These are phyloP conservation scores for Arctocebus calabarensis DNA, from an alignment of 2,797 vertebrate species.

Conservation along the genomic window DNA sequence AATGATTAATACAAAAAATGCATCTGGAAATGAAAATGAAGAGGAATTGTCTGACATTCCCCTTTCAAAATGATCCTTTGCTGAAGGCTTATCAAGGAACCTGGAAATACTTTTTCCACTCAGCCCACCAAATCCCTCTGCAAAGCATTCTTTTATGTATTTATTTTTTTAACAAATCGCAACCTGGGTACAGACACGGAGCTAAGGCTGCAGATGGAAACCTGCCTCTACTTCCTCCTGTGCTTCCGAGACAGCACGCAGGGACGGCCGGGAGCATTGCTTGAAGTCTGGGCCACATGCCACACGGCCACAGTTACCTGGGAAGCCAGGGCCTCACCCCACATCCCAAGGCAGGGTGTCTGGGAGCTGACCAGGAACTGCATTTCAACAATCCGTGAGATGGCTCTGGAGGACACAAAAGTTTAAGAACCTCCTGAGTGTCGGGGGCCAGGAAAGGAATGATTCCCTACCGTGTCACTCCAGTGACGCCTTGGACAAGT, in stretches of 20 bases:
- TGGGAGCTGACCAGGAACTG: not conserved
- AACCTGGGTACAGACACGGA: not conserved
- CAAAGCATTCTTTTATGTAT: not conserved
- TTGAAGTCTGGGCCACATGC: accelerated
- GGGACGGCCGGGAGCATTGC: not conserved
- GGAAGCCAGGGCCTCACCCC: not conserved
- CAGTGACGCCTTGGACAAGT: not conserved
- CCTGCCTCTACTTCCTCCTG: accelerated
- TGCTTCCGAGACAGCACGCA: not conserved
- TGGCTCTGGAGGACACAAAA: too few species aligned
- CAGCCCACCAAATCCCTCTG: not conserved
- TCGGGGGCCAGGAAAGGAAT: not conserved
- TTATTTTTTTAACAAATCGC: not conserved
- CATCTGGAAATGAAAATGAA: not conserved
- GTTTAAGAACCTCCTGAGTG: not conserved
- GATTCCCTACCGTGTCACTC: not conserved
- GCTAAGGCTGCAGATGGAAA: not conserved
- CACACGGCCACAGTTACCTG: accelerated
- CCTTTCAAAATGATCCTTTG: not conserved
- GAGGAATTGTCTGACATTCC: not conserved
- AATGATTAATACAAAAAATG: not conserved
- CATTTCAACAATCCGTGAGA: not conserved
- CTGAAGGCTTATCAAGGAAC: not conserved
- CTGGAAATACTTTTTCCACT: not conserved
- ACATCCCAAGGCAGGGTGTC: accelerated